Conservation (phyloP, 2,797 vertebrate species). For the Loris lydekkerianus region DNA sequence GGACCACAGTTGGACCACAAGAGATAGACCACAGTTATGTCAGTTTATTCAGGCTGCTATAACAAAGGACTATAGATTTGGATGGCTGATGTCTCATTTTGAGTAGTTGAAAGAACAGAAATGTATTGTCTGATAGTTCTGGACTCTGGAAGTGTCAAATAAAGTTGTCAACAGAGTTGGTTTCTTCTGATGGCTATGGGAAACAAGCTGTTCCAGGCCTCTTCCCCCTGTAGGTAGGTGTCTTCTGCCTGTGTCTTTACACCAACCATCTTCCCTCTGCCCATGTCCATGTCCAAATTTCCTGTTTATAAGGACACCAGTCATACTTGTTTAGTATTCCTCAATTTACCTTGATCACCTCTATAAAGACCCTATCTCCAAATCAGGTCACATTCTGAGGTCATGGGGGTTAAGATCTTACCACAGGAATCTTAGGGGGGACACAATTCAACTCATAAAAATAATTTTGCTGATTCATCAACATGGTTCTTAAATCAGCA, state of each 20-base stretch:
- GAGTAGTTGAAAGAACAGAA: background rate
- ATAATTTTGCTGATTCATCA: background rate
- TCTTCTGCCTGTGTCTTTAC: background rate
- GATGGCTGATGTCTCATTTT: background rate
- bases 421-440: background rate
- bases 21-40: background rate
- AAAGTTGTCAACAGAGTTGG: background rate
- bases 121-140: background rate
- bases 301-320: background rate
- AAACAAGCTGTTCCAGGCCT: background rate
- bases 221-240: background rate
- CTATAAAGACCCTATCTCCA: background rate
- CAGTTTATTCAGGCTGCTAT: background rate
- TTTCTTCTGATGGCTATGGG: background rate
- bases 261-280: background rate
- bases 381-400: background rate
- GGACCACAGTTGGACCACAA: background rate
- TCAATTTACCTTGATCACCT: background rate
- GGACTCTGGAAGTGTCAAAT: background rate
- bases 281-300: background rate
- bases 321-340: background rate
- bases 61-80: background rate
- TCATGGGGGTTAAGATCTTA: background rate
- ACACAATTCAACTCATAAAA: background rate
- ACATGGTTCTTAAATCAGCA: constrained; percentile 85